Evolutionary conservation across 2,113 vertebrate genomes (phyloP).

Genomic region (Psammodynastes pulverulentus): DNA sequence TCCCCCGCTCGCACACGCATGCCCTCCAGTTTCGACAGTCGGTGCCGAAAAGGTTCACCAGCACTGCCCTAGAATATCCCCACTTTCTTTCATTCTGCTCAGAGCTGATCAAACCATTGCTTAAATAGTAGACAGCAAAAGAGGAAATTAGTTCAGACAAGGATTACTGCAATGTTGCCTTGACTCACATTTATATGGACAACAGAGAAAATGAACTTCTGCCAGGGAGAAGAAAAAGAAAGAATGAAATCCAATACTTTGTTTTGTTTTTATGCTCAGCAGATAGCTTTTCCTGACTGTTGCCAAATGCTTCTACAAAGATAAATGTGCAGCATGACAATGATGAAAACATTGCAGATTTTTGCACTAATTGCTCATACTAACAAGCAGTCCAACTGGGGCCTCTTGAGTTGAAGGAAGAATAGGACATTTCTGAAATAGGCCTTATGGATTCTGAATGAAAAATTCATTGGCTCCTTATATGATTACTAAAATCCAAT

Average conservation of each 20-base stretch:
- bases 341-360: slow-evolving; percentile 3
- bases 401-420: not conserved
- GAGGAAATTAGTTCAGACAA: slow-evolving; percentile 21
- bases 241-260: slow-evolving; percentile 1
- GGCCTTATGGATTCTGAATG: slow-evolving; percentile 1
- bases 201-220: slow-evolving; percentile 16
- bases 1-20: no score
- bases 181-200: not conserved
- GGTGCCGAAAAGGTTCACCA: no score
- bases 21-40: no score
- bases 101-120: slow-evolving; percentile 5
- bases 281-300: not conserved
- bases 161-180: not conserved
- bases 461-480: slow-evolving; percentile 9
- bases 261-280: slow-evolving; percentile 17
- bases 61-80: not conserved
- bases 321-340: not conserved
- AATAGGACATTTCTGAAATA: not conserved
- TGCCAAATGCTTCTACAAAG: slow-evolving; percentile 28
- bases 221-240: not conserved
- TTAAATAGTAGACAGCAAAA: slow-evolving; percentile 10
- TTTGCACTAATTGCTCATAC: not conserved
- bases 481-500: slow-evolving; percentile 2
- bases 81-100: not conserved
- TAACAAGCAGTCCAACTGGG: not conserved